Evolutionary conservation across 2,888 invertebrate genomes (phyloP), one percentile per base, ranked within the genome.

Genomic region (Scaptomyza parva): DNA sequence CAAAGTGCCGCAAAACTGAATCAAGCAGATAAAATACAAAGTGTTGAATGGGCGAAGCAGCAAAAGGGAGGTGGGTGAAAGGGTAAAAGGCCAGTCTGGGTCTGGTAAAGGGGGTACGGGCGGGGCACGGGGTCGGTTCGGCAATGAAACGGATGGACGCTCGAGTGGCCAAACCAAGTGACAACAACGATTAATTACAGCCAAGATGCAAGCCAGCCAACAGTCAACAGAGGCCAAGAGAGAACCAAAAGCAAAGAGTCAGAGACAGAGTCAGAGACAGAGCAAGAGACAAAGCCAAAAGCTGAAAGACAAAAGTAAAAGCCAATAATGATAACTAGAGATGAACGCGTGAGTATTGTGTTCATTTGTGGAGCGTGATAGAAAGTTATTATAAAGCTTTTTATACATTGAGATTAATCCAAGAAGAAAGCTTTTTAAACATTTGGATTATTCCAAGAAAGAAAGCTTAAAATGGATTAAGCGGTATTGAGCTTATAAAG

Each of bases 161-260:
- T 77, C 63, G 68, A 75, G 64, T 77, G 73, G 78, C 63, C 75
- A 77, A 77, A 59, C 60, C 78, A 75, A 75, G 75, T 75, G 75
- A 75, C 75, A 75, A 75, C 78, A 77, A 68, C 75, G 78, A 75
- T 75, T 75, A 75, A 75, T 77, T 77, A 73, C 78, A 77, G 78
- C 54, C 77, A 62, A 75, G 73, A 63, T 68, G 60, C 55, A 73
- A 73, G 62, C 59, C 63, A 48, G 40, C 58, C 58, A 12, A 44
- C 40, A 43, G 41, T 20, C 37, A 45, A n/a, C 30, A 35, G 30
- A 22, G 20, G 20, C 17, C 48, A 28, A 9, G 45, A 24, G 39
- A 50, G 17, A n/a, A n/a, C n/a, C 17, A 14, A 28, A 20, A 37
- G 17, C 2, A 35, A 17, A 35, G n/a, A 28, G 22, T 11, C 12